Percentiles rank a stretch among this genome's conserved stretches.
phyloP scores from a whole-genome alignment of 2,888 invertebrate species.

The Scaptomyza caliginosa region DNA sequence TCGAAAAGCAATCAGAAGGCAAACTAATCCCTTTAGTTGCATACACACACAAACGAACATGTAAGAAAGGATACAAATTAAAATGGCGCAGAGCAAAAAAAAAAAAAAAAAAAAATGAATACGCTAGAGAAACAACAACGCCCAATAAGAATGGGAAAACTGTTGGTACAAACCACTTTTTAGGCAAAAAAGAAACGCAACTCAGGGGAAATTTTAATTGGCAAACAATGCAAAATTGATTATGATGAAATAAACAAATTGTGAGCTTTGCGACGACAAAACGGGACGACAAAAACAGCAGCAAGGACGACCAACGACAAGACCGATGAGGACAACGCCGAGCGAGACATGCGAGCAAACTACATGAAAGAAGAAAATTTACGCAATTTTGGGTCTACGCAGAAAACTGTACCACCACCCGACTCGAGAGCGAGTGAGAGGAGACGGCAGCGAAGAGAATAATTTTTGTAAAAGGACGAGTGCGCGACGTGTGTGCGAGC shows the following conservation, averaged over 20 bases:
- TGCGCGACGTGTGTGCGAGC: slow-evolving; percentile 60
- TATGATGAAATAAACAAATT: slow-evolving; percentile 49
- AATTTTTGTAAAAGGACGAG: slow-evolving; percentile 47
- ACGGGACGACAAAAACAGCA: slow-evolving; percentile 27
- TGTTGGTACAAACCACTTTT: slow-evolving; percentile 46
- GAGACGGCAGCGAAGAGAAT: slow-evolving; percentile 30
- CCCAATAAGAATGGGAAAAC: slow-evolving; percentile 46
- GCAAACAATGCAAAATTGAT: slow-evolving; percentile 21
- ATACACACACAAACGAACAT: slow-evolving; percentile 17
- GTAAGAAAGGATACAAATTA: slow-evolving; percentile 44
- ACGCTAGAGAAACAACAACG: slow-evolving; percentile 15
- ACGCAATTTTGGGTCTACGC: slow-evolving; percentile 79
- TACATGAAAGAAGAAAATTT: slow-evolving; percentile 68
- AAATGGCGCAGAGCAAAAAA: slow-evolving; percentile 51
- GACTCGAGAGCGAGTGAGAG: slow-evolving; percentile 34
- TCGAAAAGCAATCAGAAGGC: not conserved
- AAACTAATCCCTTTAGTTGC: slow-evolving; percentile 26
- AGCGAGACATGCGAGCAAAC: slow-evolving; percentile 71
- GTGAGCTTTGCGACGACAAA: slow-evolving; percentile 26
- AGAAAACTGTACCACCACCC: slow-evolving; percentile 77
- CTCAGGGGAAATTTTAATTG: slow-evolving; percentile 13
- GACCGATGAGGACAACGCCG: slow-evolving; percentile 59
- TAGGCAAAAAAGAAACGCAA: not conserved
- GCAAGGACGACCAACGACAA: slow-evolving; percentile 30
- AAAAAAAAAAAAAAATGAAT: no score